Base-by-base conservation (phyloP, 2,888 invertebrate genomes). In the Parelbella ahira region DNA sequence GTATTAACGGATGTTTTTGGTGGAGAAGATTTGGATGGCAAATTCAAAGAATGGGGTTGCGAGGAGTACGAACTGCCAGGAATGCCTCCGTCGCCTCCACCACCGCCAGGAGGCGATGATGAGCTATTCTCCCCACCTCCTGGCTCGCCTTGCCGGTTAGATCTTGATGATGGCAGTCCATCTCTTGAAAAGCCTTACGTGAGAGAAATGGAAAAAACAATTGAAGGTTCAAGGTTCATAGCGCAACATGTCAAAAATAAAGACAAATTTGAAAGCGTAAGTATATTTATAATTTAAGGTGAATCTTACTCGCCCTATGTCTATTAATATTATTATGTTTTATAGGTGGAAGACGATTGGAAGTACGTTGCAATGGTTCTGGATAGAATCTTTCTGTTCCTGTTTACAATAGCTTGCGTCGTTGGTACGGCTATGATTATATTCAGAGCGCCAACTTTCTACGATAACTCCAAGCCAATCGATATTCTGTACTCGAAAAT, bases 321-420 rank as follows among this genome's bases (percentile, higher is more conserved):
- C 9, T 12, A 7, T 28, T 36, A 29, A 36, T 36, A 8, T 4
- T 9, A 8, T 4, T 7, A 0, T 42, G 38, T 39, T 37, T 68
- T 79, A 1, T 83, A 96, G 96, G 95, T 97, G 65, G 95, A 95
- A 80, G 97, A 97, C 86, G 98, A 98, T 87, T 98, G 98, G 98
- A 98, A 98, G 80, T 98, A 97, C 89, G 97, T 98, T 45, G 93
- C 93, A 42, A 95, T 98, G 97, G 98, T 98, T 52, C 90, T 98
- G 76, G 98, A 98, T 88, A 92, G 98, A 64, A 91, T 98, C 65
- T 98, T 98, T 88, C 91, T 98, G 60, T 97, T 97, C 92, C 92
- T 96, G 65, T 98, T 98, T 88, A 95, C 97, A 71, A 90, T 97
- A 73, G 96, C 97, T 55, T 98, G 97, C 81, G 91, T 98, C 51